Percentiles rank a stretch among this genome's conserved stretches.
Evolutionary conservation across 2,888 invertebrate genomes (phyloP).

Genomic region (Acholoe squamosa): DNA sequence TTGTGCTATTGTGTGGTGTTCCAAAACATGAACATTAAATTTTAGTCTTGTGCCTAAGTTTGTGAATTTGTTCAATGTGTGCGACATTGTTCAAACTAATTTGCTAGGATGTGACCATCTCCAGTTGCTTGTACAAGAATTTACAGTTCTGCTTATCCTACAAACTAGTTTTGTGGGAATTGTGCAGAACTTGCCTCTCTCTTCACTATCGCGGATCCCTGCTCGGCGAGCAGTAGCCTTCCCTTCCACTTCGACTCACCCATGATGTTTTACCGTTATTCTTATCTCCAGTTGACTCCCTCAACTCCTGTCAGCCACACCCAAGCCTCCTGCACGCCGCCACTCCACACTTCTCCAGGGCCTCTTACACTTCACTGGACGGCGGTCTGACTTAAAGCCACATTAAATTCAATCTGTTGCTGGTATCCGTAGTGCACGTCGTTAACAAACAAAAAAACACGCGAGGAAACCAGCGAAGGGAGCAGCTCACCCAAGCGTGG

Average conservation of each 20-base stretch:
- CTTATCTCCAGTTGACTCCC: not conserved
- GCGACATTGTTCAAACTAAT: too few species aligned
- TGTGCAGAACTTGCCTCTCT: not conserved
- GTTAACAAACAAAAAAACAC: not conserved
- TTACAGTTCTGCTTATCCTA: too few species aligned
- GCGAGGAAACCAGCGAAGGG: not conserved
- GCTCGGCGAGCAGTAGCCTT: constrained; percentile 10
- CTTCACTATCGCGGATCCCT: not conserved
- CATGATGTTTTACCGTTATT: not conserved
- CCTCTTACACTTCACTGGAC: not conserved
- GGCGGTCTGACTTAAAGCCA: not conserved
- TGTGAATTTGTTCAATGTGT: too few species aligned
- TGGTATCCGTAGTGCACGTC: not conserved
- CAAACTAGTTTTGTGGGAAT: not conserved
- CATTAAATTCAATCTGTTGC: not conserved
- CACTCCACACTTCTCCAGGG: not conserved
- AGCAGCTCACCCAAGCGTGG: not conserved
- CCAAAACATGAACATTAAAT: too few species aligned
- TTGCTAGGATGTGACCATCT: too few species aligned
- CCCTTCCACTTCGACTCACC: not conserved
- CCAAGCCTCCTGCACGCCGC: not conserved
- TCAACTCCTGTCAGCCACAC: not conserved
- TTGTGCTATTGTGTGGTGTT: too few species aligned
- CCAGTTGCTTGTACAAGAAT: too few species aligned
- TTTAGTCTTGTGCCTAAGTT: too few species aligned